Evolutionary conservation across 1,140 invertebrate species (phyloP).

Genomic region (Hyles vespertilio): DNA sequence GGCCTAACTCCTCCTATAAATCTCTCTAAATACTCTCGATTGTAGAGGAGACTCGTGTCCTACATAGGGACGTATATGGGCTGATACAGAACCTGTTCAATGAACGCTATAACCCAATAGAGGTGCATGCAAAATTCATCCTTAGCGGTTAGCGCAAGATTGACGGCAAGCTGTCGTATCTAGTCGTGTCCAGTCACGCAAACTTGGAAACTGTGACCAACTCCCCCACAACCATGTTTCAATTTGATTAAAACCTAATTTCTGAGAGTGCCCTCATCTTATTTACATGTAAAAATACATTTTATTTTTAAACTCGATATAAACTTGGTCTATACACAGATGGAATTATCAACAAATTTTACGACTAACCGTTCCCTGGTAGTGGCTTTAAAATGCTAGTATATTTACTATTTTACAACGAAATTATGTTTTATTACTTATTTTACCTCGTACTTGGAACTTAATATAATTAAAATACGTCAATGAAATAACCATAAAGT

Average conservation of each 20-base stretch:
- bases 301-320: not conserved
- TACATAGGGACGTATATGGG: too few relatives aligned
- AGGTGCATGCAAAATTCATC: not conserved
- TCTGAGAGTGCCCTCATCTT: slow-evolving; percentile 7
- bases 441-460: too few relatives aligned
- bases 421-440: too few relatives aligned
- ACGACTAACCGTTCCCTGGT: not conserved
- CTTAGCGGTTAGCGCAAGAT: slow-evolving; percentile 12
- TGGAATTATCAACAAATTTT: not conserved
- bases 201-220: slow-evolving; percentile 16
- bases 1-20: too few relatives aligned
- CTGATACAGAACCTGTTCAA: too few relatives aligned
- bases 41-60: too few relatives aligned
- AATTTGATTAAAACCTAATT: slow-evolving; percentile 23
- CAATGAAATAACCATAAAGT: too few relatives aligned
- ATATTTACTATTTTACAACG: not conserved
- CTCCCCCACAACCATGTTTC: slow-evolving; percentile 10
- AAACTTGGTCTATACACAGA: not conserved
- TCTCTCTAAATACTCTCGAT: too few relatives aligned
- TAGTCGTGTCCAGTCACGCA: slow-evolving; percentile 10
- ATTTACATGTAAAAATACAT: slow-evolving; percentile 5
- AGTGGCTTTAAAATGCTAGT: not conserved
- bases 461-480: too few relatives aligned
- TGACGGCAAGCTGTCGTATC: slow-evolving; percentile 12
- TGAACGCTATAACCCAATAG: not conserved